Base-by-base conservation (phyloP, 2,797 vertebrate species). In the Diglossa cyanea region DNA sequence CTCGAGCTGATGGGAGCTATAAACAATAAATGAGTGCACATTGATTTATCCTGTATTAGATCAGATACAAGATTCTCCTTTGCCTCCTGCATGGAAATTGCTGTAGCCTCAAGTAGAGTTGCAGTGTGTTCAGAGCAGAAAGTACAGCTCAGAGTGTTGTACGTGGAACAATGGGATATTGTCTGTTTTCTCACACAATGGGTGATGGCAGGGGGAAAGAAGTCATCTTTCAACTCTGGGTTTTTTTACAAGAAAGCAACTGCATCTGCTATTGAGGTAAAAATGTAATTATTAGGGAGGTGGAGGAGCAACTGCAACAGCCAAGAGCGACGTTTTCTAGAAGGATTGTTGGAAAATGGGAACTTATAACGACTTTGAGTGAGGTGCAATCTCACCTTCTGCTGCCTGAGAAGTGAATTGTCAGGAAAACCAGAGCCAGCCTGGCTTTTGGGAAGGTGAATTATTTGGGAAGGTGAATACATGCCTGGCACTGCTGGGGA, bases 21-120 rank as follows among this genome's bases (percentile, higher is more conserved):
- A 88, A 93, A 88, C 91, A 73, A 44, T 73, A 94, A 92, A 88
- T 60, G 92, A 92, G 83, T 92, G 62, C 37, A 42, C 88, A 66
- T 74, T 95, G 93, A 89, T 95, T 90, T 96, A 89, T 44, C 76
- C 76, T 35, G 7, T 84, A 83, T 96, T 94, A 94, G 94, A 95
- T 95, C 89, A 93, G 78, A 39, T 75, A 90, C 31, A 37, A 95
- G 89, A 87, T 55, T 65, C 87, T 93, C 92, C 94, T 95, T 96
- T 93, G 90, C 86, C 89, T 96, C 87, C 85, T 53, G 76, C 82
- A 51, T 95, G 94, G 91, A 93, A 95, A 96, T 96, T 94, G 81
- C 92, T 94, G 89, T n/a, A 80, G 91, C 78, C 62, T 96, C 87
- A 94, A 95, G 91, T 88, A 90, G 86, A 78, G 89, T 80, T 92